A percentile compares a stretch with the other conserved stretches of the same genome.
Evolutionary conservation across 2,113 vertebrate genomes (phyloP).

Genomic region (Engraulis encrasicolus): DNA sequence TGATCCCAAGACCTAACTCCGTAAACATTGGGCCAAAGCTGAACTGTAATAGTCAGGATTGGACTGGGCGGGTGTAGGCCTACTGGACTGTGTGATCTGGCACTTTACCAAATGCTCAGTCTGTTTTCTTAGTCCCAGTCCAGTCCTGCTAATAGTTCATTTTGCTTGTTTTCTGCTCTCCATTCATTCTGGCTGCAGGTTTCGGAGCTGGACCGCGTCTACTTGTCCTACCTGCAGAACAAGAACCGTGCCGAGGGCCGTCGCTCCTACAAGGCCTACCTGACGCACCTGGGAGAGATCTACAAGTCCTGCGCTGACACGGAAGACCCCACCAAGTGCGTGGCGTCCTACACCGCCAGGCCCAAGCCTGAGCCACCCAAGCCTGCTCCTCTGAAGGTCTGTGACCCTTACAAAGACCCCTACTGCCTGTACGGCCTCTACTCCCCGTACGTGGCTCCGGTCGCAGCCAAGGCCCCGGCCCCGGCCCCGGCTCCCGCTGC

Average conservation of each 20-base stretch:
- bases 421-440: slow-evolving; percentile 71
- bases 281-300: slow-evolving; percentile 74
- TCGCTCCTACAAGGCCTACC: slow-evolving; percentile 74
- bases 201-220: slow-evolving; percentile 77
- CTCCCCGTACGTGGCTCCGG: slow-evolving; percentile 66
- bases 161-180: not conserved
- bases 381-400: slow-evolving; percentile 71
- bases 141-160: not conserved
- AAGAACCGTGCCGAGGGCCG: slow-evolving; percentile 77
- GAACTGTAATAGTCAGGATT: too few relatives aligned
- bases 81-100: too few relatives aligned
- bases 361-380: slow-evolving; percentile 66
- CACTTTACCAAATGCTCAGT: too few relatives aligned
- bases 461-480: slow-evolving; percentile 27
- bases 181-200: slow-evolving; percentile 59
- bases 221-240: slow-evolving; percentile 79
- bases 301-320: slow-evolving; percentile 78
- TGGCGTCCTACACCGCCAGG: slow-evolving; percentile 65
- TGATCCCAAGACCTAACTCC: too few relatives aligned
- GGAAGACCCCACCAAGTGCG: slow-evolving; percentile 72
- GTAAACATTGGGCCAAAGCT: not conserved
- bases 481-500: slow-evolving; percentile 58
- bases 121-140: too few relatives aligned
- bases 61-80: too few relatives aligned
- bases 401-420: slow-evolving; percentile 76